Evolutionary conservation across 2,888 invertebrate genomes (phyloP).

Genomic region (Quadroppia sp.): DNA sequence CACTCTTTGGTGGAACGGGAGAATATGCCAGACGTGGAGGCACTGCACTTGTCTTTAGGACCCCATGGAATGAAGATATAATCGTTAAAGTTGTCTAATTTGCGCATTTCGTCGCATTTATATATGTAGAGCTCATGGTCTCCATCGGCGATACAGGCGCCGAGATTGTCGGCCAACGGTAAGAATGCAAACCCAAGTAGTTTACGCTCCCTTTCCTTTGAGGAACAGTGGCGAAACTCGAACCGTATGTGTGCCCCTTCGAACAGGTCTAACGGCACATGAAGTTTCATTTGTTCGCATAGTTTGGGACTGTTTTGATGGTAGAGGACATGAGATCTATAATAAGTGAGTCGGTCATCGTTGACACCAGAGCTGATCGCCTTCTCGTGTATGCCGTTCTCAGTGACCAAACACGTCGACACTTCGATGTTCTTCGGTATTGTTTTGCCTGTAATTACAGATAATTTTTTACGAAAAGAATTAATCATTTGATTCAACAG

Average conservation of each 20-base stretch:
- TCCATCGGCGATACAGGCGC: slow-evolving; percentile 81
- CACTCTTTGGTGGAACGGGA: slow-evolving; percentile 59
- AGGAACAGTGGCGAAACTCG: slow-evolving; percentile 89
- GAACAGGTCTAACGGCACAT: slow-evolving; percentile 76
- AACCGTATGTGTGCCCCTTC: slow-evolving; percentile 78
- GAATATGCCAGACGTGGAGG: slow-evolving; percentile 44
- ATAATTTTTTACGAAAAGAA: no score
- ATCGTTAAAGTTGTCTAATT: slow-evolving; percentile 60
- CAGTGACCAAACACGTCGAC: slow-evolving; percentile 71
- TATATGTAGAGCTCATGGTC: slow-evolving; percentile 84
- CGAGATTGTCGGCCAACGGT: slow-evolving; percentile 82
- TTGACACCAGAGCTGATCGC: slow-evolving; percentile 85
- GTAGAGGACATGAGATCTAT: slow-evolving; percentile 83
- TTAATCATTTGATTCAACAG: no score
- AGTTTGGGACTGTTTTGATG: slow-evolving; percentile 91
- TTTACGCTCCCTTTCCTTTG: slow-evolving; percentile 82
- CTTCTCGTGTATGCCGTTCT: slow-evolving; percentile 64
- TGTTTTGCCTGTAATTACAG: slow-evolving; percentile 60
- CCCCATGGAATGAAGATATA: slow-evolving; percentile 54
- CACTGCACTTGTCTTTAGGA: slow-evolving; percentile 48
- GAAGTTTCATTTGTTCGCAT: slow-evolving; percentile 67
- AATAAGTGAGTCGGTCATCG: slow-evolving; percentile 64
- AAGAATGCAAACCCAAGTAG: slow-evolving; percentile 86
- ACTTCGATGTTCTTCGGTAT: slow-evolving; percentile 92
- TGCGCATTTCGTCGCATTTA: slow-evolving; percentile 56